Base-by-base conservation (phyloP, 1,140 invertebrate species). In the Plectus sambesii region DNA sequence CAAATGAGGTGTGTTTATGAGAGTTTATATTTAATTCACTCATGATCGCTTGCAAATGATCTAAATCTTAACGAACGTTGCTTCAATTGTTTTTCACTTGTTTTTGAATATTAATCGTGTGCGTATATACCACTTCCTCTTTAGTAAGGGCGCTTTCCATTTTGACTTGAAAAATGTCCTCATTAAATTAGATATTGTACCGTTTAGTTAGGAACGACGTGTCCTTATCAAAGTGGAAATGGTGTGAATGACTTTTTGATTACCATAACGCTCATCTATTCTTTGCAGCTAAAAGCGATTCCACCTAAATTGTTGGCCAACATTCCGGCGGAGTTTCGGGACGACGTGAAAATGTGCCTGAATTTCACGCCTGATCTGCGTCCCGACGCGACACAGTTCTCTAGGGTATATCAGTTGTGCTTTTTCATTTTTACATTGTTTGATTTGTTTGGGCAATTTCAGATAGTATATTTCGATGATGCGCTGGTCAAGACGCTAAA, bases 381-480 rank as follows among this genome's bases (percentile, higher is more conserved):
- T 47, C 74, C 74, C 15, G 73, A 75, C 55, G 66, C 75, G 23
- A 61, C 69, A 26, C 74, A 76, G 57, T 56, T 76, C 24, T 59
- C 68, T 26, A 74, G 74, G 62, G 74, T 75, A 45, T 36, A 15
- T 54, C 2, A 43, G 25, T 55, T 38, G 20, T 8, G 1, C 35
- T 44, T n/a, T 5, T 1, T 30, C 33, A 20, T 23, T 15, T 23
- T 20, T 20, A 2, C 6, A 19, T 8, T 49, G 33, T 5, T n/a
- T 52, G 19, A 43, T 56, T 51, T 60, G 55, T 41, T 49, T 30
- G 46, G 57, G 51, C 58, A 64, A 58, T 78, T 79, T 48, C 70
- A 89, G 84, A 82, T 90, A 53, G 76, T 81, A 38, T 93, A 83
- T 66, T 94, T 97, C 74, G 85, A 89, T 66, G 88, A 97, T 74